Conservation (phyloP, 2,888 invertebrate species). For the Melanargia galathea region DNA sequence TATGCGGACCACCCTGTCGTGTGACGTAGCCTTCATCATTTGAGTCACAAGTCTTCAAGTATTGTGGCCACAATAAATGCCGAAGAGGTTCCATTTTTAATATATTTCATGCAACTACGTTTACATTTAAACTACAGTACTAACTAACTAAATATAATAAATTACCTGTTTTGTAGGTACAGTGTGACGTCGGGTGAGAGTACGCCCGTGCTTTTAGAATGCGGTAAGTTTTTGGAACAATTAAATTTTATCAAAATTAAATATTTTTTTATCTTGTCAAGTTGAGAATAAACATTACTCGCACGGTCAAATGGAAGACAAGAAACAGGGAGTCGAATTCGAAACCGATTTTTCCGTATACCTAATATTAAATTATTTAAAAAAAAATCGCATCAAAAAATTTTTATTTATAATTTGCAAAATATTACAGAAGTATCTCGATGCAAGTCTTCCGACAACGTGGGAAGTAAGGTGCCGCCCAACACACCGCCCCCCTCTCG, state of each 20-base stretch:
- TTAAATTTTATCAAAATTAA: neutral
- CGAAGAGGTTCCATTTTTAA: no score
- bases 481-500: slow-evolving; percentile 75
- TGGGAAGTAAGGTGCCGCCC: slow-evolving; percentile 59
- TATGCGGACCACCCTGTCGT: no score
- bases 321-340: neutral
- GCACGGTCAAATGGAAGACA: neutral
- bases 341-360: neutral
- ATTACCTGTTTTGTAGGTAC: slow-evolving; percentile 61
- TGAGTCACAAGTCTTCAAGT: no score
- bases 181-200: slow-evolving; percentile 80
- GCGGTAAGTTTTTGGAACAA: slow-evolving; percentile 57
- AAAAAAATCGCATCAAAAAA: no score
- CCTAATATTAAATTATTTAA: no score
- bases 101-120: no score
- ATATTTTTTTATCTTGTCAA: no score
- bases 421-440: slow-evolving; percentile 68
- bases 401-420: no score
- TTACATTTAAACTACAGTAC: no score
- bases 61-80: no score
- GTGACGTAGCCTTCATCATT: no score
- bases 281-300: no score
- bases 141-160: neutral
- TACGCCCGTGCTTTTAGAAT: slow-evolving; percentile 78
- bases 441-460: slow-evolving; percentile 77